Base-by-base conservation (phyloP, 2,113 vertebrate species). In the Bombycilla garrulus region DNA sequence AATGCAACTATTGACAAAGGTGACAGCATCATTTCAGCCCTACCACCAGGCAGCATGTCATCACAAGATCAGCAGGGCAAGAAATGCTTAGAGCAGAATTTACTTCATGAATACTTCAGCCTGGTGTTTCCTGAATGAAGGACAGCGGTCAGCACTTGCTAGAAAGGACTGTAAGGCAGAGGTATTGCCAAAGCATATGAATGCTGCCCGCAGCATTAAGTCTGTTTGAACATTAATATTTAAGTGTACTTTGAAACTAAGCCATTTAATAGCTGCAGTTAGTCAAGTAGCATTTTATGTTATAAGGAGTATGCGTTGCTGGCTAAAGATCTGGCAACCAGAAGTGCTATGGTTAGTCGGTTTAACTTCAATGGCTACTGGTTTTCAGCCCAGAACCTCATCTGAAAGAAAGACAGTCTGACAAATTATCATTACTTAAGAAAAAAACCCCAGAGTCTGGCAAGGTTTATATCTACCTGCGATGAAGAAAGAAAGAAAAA, bases 181-280 rank as follows among this genome's bases (percentile, higher is more conserved):
- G 88, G 57, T 28, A 78, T 4, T 73, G 88, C 82, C 61, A 47
- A 90, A 72, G 82, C 56, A 66, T 15, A 70, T 2, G 29, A 94
- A 81, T 10, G 56, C 77, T 78, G 76, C 23, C 84, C 2, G 5
- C 10, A 84, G 67, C 91, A 90, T 86, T 83, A 94, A 74, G 80
- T 50, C 93, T 88, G 62, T n/a, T 60, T 24, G 50, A 94, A 90
- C 80, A 92, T 92, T 86, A 95, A 92, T 92, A 93, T 95, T 96
- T 92, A 67, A 95, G 51, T 48, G 88, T 25, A 74, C 67, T 82
- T 95, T 90, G 83, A 93, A 94, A 93, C 76, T 36, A 86, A 92
- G 82, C 44, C 51, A 74, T 78, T 92, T 90, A 92, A 83, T 58
- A 86, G 58, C 82, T 74, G 60, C 88, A 81, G 64, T 38, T 71